Evolutionary conservation across 1,140 invertebrate genomes (phyloP).

Genomic region (Venustaconcha ellipsiformis): DNA sequence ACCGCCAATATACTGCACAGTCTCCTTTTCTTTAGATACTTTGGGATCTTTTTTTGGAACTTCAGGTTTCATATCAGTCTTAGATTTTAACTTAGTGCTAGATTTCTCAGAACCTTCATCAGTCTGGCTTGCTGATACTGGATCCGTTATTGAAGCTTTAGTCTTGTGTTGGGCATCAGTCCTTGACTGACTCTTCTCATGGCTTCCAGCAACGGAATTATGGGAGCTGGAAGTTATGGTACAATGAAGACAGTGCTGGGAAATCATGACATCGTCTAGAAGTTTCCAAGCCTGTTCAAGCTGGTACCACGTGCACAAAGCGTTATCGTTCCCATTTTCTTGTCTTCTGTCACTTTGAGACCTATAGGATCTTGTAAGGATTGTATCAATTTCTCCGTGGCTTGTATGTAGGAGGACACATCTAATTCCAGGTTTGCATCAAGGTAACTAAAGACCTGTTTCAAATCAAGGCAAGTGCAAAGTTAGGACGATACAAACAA

Average conservation of each 20-base stretch:
- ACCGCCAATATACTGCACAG: too few species aligned
- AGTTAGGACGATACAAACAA: not conserved
- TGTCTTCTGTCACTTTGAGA: constrained; percentile 3
- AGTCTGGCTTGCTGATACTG: too few species aligned
- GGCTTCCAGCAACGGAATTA: too few species aligned
- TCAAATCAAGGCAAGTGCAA: not conserved
- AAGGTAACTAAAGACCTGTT: constrained; percentile 11
- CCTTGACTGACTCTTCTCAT: too few species aligned
- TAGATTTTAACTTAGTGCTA: too few species aligned
- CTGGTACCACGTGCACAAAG: constrained; percentile 22
- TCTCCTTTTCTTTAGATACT: too few species aligned
- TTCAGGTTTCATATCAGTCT: too few species aligned
- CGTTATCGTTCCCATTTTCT: not conserved
- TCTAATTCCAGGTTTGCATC: constrained; percentile 7
- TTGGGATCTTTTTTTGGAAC: too few species aligned
- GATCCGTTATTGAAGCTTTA: too few species aligned
- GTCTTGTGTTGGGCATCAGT: too few species aligned
- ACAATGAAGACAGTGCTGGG: not conserved
- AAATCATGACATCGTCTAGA: constrained; percentile 2
- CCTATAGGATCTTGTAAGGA: not conserved
- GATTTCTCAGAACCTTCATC: too few species aligned
- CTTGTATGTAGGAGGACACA: constrained; percentile 9
- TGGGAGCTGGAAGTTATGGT: not conserved
- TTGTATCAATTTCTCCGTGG: constrained; percentile 8
- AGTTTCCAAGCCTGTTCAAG: constrained; percentile 19